These are phyloP conservation scores for Asarcornis scutulata DNA, from an alignment of 2,113 vertebrate species.

Conservation along the genomic window DNA sequence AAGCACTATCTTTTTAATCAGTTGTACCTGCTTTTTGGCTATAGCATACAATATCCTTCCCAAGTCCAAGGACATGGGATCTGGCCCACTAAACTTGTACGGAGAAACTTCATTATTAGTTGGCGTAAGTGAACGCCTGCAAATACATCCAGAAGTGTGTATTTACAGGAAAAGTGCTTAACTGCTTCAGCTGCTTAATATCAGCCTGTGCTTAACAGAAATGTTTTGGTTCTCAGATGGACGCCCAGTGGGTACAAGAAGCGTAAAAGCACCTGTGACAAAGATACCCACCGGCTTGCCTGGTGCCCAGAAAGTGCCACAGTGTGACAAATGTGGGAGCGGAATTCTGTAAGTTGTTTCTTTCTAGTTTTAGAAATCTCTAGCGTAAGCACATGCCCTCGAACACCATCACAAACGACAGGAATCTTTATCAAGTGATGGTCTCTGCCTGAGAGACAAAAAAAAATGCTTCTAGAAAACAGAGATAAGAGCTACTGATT, in stretches of 20 bases:
- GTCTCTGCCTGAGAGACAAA: background rate
- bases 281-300: slow-evolving; percentile 80
- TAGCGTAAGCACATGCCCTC: background rate
- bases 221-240: slow-evolving; percentile 79
- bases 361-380: background rate
- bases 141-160: background rate
- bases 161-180: background rate
- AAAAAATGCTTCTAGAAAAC: background rate
- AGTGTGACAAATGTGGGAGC: slow-evolving; percentile 95
- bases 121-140: background rate
- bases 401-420: background rate
- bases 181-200: background rate
- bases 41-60: background rate
- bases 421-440: background rate
- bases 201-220: background rate
- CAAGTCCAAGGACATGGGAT: background rate
- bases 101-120: background rate
- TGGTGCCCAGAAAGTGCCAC: slow-evolving; percentile 89
- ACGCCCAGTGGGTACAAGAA: slow-evolving; percentile 87
- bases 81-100: background rate
- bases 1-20: background rate
- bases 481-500: background rate
- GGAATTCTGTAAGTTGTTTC: slow-evolving; percentile 91
- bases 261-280: slow-evolving; percentile 88
- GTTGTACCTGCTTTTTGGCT: background rate